Conservation (phyloP, 2,888 invertebrate genomes). For the Exocentrus adspersus region DNA sequence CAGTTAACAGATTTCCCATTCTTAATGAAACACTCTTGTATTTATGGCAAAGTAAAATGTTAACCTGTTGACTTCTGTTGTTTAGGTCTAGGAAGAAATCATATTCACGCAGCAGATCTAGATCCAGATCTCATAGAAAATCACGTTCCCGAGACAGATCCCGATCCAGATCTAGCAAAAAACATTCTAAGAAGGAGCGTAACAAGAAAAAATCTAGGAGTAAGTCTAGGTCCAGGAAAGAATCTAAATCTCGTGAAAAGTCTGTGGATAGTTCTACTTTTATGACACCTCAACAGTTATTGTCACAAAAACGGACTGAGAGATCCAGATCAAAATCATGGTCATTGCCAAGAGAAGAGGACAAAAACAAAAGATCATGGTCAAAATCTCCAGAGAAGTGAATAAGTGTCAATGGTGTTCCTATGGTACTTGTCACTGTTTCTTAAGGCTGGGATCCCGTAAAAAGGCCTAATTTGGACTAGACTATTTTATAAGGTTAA, state of each 20-base stretch:
- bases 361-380: slow-evolving; percentile 62
- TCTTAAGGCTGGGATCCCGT: too few relatives aligned
- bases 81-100: slow-evolving; percentile 39
- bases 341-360: slow-evolving; percentile 68
- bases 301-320: slow-evolving; percentile 42
- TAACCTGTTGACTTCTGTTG: too few relatives aligned
- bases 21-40: too few relatives aligned
- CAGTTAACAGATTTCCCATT: too few relatives aligned
- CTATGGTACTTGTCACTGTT: too few relatives aligned
- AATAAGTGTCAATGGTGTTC: neutral
- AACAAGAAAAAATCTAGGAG: slow-evolving; percentile 39
- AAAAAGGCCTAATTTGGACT: too few relatives aligned
- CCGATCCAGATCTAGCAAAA: slow-evolving; percentile 53
- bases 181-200: slow-evolving; percentile 45
- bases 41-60: too few relatives aligned
- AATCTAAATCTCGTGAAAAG: too few relatives aligned
- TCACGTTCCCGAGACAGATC: slow-evolving; percentile 45
- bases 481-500: too few relatives aligned
- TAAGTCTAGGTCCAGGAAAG: too few relatives aligned
- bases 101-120: slow-evolving; percentile 38
- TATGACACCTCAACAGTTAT: slow-evolving; percentile 57
- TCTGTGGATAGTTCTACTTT: slow-evolving; percentile 60
- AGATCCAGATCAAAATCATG: slow-evolving; percentile 67
- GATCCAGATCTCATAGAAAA: slow-evolving; percentile 40
- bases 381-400: slow-evolving; percentile 64